Evolutionary conservation across 2,888 invertebrate species (phyloP), one percentile per base, ranked within the genome.

Genomic region (Diarsia rubi): DNA sequence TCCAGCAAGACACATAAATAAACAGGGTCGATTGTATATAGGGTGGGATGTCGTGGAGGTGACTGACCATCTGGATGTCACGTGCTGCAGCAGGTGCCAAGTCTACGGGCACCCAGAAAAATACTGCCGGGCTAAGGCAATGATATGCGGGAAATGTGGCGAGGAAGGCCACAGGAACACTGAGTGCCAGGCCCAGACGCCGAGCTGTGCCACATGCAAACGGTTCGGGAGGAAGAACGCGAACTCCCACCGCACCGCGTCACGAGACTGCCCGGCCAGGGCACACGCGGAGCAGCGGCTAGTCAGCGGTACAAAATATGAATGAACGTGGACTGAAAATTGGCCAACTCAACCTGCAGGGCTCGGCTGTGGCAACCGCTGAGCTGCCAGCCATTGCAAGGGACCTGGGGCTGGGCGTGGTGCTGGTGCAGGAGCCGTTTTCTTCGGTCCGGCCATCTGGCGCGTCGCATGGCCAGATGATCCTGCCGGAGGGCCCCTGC

Each of bases 371-470:
- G n/a, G n/a, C n/a, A n/a, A n/a, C n/a, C n/a, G n/a, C n/a, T n/a
- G n/a, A n/a, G n/a, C 16, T 3, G 8, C 12, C 31, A n/a, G n/a
- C 69, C 2, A 69, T 66, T 12, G 37, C 42, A 0, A 60, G 60
- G 3, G 27, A 66, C 9, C 49, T 31, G n/a, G n/a, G n/a, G n/a
- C 0, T 0, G 27, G 6, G 87, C 31, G 19, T 88, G 19, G 78
- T 87, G 11, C 84, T 89, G 0, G 82, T 87, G 0, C 88, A 88
- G 64, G 88, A 89, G 66, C 87, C 85, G 31, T 85, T 87, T 27
- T 19, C 60, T 14, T 9, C 27, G 9, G 6, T n/a, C 47, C 54
- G n/a, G 21, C n/a, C 12, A 1, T n/a, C 49, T 0, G 8, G 6
- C 0, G n/a, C n/a, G 4, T 6, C 42, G 4, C 62, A 42, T 16